Percentiles rank a stretch among this genome's conserved stretches.
Conservation (phyloP, 2,888 invertebrate genomes). For the Ommatoiulus sabulosus region DNA sequence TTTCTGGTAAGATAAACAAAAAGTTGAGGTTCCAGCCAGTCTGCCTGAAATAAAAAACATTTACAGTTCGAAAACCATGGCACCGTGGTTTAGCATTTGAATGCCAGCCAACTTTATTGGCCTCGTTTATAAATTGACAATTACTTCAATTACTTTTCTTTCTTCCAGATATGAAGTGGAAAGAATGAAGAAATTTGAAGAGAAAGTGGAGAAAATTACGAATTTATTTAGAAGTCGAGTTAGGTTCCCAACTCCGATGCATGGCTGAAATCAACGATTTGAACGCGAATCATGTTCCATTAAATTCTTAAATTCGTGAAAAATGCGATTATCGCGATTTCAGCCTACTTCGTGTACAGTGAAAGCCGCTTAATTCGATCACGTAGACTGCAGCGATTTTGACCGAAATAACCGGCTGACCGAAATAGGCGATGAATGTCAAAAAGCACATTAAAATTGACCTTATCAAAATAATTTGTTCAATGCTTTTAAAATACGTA, state of each 20-base stretch:
- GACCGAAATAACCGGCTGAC: too few relatives aligned
- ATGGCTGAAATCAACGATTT: not conserved
- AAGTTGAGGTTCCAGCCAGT: not conserved
- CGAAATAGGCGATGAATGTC: too few relatives aligned
- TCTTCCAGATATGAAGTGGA: not conserved
- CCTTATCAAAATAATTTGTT: too few relatives aligned
- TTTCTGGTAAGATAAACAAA: not conserved
- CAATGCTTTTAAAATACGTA: too few relatives aligned
- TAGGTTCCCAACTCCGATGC: not conserved
- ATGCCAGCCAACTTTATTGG: not conserved
- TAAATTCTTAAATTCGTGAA: too few relatives aligned
- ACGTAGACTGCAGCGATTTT: too few relatives aligned
- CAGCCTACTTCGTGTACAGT: too few relatives aligned
- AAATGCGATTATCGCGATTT: too few relatives aligned
- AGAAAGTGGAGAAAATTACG: not conserved
- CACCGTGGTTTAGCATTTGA: constrained; percentile 14
- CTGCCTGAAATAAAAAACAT: not conserved
- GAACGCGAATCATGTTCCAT: too few relatives aligned
- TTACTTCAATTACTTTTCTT: not conserved
- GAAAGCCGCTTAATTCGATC: too few relatives aligned
- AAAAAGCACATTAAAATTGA: too few relatives aligned
- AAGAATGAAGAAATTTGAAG: not conserved
- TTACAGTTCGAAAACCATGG: not conserved
- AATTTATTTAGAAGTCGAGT: not conserved
- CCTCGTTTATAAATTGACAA: constrained; percentile 14